Percentiles rank a stretch among this genome's conserved stretches.
phyloP scores from a whole-genome alignment of 1,140 invertebrate species.

The Neodiprion lecontei region DNA sequence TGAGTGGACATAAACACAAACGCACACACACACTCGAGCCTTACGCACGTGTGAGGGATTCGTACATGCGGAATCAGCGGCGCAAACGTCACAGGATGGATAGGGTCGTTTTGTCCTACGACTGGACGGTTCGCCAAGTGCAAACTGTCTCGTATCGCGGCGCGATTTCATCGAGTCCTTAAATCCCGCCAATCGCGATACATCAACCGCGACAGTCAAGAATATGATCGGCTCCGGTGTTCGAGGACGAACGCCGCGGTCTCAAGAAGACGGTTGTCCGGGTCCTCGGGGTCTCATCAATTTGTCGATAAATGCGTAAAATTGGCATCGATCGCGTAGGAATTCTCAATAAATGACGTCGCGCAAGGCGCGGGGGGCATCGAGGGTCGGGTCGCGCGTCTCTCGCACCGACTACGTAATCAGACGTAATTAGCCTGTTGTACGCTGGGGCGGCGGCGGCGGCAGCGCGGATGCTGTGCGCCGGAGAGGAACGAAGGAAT shows the following conservation, averaged over 20 bases:
- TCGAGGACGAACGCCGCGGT: neutral
- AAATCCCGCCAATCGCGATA: too few relatives aligned
- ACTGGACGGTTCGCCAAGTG: neutral
- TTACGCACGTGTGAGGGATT: neutral
- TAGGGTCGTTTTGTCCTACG: too few relatives aligned
- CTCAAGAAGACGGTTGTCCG: neutral
- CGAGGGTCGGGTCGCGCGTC: neutral
- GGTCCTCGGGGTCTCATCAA: neutral
- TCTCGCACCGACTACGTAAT: constrained; percentile 34
- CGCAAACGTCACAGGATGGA: too few relatives aligned
- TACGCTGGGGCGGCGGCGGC: constrained; percentile 22
- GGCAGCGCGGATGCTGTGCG: constrained; percentile 30
- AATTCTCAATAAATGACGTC: neutral
- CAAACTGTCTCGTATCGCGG: too few relatives aligned
- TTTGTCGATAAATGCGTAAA: neutral
- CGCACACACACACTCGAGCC: neutral
- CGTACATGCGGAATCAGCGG: neutral
- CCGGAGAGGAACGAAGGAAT: constrained; percentile 34
- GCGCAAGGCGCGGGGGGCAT: too few relatives aligned
- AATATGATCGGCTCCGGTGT: neutral
- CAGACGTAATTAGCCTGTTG: constrained; percentile 47
- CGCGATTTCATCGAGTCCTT: too few relatives aligned
- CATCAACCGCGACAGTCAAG: neutral
- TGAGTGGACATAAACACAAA: too few relatives aligned
- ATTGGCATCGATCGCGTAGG: neutral